Percentiles rank a stretch among this genome's conserved stretches.
Conservation (phyloP, 2,113 vertebrate species). For the Anoura caudifer region DNA sequence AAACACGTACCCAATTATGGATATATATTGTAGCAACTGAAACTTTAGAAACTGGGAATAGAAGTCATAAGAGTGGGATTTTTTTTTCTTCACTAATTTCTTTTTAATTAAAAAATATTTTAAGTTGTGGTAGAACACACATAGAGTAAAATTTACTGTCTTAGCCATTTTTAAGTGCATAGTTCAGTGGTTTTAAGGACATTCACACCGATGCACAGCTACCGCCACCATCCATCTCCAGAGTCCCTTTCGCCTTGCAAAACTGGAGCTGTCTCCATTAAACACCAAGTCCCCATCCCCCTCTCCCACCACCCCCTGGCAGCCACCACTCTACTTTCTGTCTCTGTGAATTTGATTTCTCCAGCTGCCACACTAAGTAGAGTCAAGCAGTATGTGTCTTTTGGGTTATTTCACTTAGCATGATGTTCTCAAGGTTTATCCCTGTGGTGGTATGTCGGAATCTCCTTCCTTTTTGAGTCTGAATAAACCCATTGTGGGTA, state of each 20-base stretch:
- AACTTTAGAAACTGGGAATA: not conserved
- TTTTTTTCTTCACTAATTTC: not conserved
- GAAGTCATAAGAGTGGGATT: not conserved
- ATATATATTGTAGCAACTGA: not conserved
- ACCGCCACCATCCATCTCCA: not conserved
- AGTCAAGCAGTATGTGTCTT: not conserved
- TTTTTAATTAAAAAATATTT: not conserved
- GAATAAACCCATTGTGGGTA: not conserved
- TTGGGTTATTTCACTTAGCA: not conserved
- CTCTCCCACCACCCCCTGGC: not conserved
- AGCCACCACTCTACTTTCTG: not conserved
- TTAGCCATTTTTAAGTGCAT: no score
- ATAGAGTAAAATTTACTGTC: not conserved
- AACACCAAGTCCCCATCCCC: not conserved
- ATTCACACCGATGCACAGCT: no score
- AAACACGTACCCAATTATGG: not conserved
- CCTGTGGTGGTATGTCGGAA: not conserved
- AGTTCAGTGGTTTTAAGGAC: no score
- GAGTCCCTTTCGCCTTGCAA: not conserved
- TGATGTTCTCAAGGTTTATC: not conserved
- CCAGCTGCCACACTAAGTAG: not conserved
- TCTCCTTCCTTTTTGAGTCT: not conserved
- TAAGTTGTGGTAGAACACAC: not conserved
- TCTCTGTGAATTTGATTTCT: not conserved
- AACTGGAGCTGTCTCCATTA: not conserved